These are phyloP conservation scores for Drosophila algonquin DNA, from an alignment of 2,888 invertebrate species.

Conservation along the genomic window DNA sequence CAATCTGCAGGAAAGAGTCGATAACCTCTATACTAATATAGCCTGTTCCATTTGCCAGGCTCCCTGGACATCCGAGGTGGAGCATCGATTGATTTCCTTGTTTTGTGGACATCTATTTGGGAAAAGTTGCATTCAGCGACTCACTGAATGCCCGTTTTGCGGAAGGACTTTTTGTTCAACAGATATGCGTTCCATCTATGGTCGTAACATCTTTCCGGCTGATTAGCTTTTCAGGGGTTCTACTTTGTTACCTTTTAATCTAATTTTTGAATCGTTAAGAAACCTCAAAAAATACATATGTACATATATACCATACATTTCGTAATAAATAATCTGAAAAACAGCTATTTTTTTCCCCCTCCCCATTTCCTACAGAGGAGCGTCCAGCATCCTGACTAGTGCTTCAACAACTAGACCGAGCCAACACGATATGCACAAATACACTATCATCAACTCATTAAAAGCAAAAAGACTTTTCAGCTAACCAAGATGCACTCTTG, in stretches of 20 bases:
- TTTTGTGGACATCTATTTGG: not conserved
- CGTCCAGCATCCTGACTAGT: not conserved
- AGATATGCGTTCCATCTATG: not conserved
- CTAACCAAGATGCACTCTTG: not conserved
- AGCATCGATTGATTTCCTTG: not conserved
- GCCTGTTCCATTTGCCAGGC: not conserved
- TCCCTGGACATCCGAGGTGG: not conserved
- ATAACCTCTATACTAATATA: not conserved
- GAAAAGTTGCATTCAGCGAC: not conserved
- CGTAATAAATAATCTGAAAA: no score
- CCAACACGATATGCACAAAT: constrained; percentile 2
- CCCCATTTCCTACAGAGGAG: not conserved
- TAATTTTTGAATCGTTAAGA: no score
- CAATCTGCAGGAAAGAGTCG: not conserved
- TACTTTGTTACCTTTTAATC: not conserved
- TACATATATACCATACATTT: not conserved
- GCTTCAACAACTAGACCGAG: not conserved
- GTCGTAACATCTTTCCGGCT: not conserved
- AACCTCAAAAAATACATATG: not conserved
- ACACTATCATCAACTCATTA: constrained; percentile 13
- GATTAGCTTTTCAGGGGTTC: not conserved
- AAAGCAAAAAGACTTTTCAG: constrained; percentile 4
- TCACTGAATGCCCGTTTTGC: not conserved
- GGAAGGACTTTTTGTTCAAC: fast-evolving
- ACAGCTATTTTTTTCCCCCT: no score